Evolutionary conservation across 2,113 vertebrate genomes (phyloP), one percentile per base, ranked within the genome.

Genomic region (Mus pahari): DNA sequence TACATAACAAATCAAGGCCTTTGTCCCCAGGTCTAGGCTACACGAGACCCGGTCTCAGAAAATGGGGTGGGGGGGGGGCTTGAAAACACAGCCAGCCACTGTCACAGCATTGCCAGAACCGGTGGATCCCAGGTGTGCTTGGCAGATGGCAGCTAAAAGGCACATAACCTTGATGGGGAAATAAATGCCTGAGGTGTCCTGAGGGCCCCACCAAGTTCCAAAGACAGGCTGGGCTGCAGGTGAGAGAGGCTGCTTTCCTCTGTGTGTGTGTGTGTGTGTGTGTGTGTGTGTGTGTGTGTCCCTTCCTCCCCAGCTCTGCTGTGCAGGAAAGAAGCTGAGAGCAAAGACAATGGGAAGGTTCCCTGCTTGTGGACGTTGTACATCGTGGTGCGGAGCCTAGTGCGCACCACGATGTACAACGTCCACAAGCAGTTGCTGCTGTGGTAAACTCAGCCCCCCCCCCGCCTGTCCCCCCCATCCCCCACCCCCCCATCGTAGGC

Each of bases 261-360:
- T 42, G 24, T 90, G 26, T 3, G 48, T 48, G 48, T 48, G 48
- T 48, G 2, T 42, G 24, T 90, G 26, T 3, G 48, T 48, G 48
- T 48, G 48, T 48, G 2, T 42, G 24, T 90, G 2, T 42, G 24
- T 90, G 26, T 3, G 48, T 48, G 48, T 48, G 48, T 48, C 48
- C 48, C 48, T 48, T 8, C 62, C 62, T 26, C 66, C 4, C 28
- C 73, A 93, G 39, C 50, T 89, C 36, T 3, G 70, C 3, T 1
- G 42, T 42, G 86, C 91, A 96, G 90, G 81, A 93, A 97, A 96
- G 90, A 97, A 95, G 68, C 95, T 96, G 94, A 93, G 82, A 95
- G 42, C 90, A 78, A 28, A 62, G 68, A 96, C 96, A 97, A 94
- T 97, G 88, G 84, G 87, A 94, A 77, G 93, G 84, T 86, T 86